Percentiles rank a stretch among this genome's conserved stretches.
Conservation (phyloP, 2,888 invertebrate genomes). For the Oligia latruncula region DNA sequence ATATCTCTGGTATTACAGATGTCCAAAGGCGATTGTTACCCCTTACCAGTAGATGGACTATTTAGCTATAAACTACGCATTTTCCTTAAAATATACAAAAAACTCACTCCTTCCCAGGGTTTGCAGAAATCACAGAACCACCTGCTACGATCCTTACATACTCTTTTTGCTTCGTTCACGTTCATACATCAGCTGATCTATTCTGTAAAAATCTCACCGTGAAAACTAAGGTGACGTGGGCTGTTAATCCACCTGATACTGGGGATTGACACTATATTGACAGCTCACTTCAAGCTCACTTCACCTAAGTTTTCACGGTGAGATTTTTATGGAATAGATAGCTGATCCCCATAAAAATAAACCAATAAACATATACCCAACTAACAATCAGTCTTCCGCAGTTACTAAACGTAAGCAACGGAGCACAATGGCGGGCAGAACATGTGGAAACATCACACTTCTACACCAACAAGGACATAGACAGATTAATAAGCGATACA, state of each 20-base stretch:
- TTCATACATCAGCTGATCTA: neutral
- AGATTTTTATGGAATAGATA: neutral
- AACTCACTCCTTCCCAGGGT: neutral
- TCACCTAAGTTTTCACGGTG: neutral
- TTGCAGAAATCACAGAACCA: neutral
- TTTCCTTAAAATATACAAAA: neutral
- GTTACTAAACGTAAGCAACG: slow-evolving; percentile 95
- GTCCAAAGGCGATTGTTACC: neutral
- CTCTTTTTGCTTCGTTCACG: neutral
- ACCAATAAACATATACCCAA: slow-evolving; percentile 48
- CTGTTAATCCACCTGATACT: neutral
- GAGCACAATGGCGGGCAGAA: slow-evolving; percentile 97
- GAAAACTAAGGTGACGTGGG: neutral
- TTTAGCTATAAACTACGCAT: neutral
- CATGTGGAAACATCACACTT: slow-evolving; percentile 98
- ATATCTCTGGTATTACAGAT: neutral
- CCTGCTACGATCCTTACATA: neutral
- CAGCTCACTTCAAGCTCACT: neutral
- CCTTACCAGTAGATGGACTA: neutral
- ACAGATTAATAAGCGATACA: slow-evolving; percentile 98
- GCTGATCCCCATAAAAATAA: neutral
- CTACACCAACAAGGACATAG: slow-evolving; percentile 99
- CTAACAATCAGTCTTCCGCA: slow-evolving; percentile 77
- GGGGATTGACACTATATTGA: neutral
- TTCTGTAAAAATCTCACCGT: neutral